Percentiles rank a stretch among this genome's conserved stretches.
Evolutionary conservation across 2,797 vertebrate genomes (phyloP).

Genomic region (Yasuhikotakia modesta): DNA sequence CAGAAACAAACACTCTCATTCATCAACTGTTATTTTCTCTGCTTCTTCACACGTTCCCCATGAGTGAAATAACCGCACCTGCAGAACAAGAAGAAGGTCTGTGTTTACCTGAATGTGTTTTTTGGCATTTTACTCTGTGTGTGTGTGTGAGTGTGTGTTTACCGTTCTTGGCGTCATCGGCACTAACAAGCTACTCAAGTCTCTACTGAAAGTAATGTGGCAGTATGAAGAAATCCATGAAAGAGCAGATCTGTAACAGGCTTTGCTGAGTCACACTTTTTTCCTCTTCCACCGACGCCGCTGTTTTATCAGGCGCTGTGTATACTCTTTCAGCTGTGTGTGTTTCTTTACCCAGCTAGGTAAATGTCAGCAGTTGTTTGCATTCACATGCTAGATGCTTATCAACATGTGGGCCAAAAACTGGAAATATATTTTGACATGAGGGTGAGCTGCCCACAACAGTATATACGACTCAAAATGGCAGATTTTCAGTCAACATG

Average conservation of each 20-base stretch:
- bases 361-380: slow-evolving; percentile 22
- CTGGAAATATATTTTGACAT: background rate
- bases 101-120: slow-evolving; percentile 48
- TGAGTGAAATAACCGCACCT: slow-evolving; percentile 50
- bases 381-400: slow-evolving; percentile 7
- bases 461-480: background rate
- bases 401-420: background rate
- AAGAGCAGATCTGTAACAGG: slow-evolving; percentile 42
- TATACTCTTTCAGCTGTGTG: background rate
- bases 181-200: slow-evolving; percentile 12
- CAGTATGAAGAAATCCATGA: slow-evolving; percentile 60
- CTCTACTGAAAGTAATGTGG: slow-evolving; percentile 52
- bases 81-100: slow-evolving; percentile 48
- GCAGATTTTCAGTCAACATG: background rate
- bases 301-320: slow-evolving; percentile 1
- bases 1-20: background rate
- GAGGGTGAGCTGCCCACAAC: background rate
- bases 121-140: slow-evolving; percentile 19
- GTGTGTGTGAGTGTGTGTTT: slow-evolving; percentile 41
- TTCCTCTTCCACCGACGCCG: background rate
- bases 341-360: slow-evolving; percentile 20
- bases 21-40: slow-evolving; percentile 34
- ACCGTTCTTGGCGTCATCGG: slow-evolving; percentile 30
- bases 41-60: slow-evolving; percentile 40
- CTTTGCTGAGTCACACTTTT: slow-evolving; percentile 38